Conservation (phyloP, 2,888 invertebrate genomes). For the Microplitis manilae region DNA sequence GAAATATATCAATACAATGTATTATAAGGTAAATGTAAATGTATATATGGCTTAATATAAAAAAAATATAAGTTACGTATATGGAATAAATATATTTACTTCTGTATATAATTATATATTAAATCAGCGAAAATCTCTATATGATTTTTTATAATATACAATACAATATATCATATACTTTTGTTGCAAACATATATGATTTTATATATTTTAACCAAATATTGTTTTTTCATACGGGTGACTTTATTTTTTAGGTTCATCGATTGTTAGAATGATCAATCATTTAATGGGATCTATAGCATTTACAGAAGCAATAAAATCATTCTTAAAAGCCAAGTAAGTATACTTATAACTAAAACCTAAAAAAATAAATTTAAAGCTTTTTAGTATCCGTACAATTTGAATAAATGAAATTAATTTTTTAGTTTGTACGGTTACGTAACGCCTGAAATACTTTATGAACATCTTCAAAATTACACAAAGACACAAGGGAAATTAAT, state of each 20-base stretch:
- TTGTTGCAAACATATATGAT: too few species aligned
- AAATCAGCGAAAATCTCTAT: too few species aligned
- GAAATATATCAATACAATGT: too few species aligned
- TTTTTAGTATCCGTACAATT: not conserved
- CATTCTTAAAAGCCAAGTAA: conserved; percentile 56
- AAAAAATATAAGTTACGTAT: too few species aligned
- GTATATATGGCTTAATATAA: too few species aligned
- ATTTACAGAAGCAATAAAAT: conserved; percentile 54
- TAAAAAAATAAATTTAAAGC: not conserved
- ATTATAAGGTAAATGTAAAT: too few species aligned
- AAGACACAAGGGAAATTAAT: conserved; percentile 51
- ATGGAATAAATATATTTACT: too few species aligned
- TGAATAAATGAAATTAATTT: not conserved
- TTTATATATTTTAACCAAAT: too few species aligned
- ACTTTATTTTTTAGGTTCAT: conserved; percentile 51
- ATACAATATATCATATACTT: too few species aligned
- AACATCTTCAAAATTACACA: conserved; percentile 72
- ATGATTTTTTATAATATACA: too few species aligned
- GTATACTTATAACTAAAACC: not conserved
- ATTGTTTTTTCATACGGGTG: too few species aligned
- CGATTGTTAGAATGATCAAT: conserved; percentile 58
- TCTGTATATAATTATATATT: too few species aligned
- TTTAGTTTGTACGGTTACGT: conserved; percentile 44
- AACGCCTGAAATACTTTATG: conserved; percentile 77
- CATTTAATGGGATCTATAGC: conserved; percentile 49